phyloP scores from a whole-genome alignment of 2,888 invertebrate species.

The Drosophila sordidula region DNA sequence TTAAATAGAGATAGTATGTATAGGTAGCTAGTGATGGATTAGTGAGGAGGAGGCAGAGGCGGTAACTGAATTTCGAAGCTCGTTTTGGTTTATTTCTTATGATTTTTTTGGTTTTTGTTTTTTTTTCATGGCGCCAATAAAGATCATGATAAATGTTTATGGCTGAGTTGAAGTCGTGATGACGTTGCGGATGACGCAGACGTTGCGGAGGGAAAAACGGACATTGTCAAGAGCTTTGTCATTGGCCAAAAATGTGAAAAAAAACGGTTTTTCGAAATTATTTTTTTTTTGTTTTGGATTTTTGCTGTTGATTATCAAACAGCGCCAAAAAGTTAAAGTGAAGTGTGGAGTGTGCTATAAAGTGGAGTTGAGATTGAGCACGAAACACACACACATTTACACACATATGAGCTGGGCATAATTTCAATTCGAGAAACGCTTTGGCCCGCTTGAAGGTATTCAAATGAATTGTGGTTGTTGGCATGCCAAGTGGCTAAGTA shows the following conservation, averaged over 20 bases:
- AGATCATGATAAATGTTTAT: constrained; percentile 58
- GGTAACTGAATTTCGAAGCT: constrained; percentile 2
- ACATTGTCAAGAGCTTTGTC: constrained; percentile 64
- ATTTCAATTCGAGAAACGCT: constrained; percentile 64
- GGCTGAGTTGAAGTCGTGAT: constrained; percentile 36
- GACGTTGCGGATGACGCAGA: constrained; percentile 56
- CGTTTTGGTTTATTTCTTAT: constrained; percentile 5
- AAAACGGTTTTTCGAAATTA: constrained; percentile 20
- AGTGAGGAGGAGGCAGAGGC: constrained; percentile 25
- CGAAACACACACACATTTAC: constrained; percentile 27
- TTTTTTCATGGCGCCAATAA: constrained; percentile 43
- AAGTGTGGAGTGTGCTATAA: constrained; percentile 35
- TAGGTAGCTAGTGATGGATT: constrained; percentile 21
- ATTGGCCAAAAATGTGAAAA: constrained; percentile 59
- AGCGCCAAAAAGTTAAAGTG: constrained; percentile 24
- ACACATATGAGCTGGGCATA: constrained; percentile 35
- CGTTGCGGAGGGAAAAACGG: constrained; percentile 24
- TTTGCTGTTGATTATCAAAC: constrained; percentile 9
- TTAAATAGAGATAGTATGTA: constrained; percentile 8
- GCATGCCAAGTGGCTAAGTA: constrained; percentile 58
- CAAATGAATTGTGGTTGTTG: constrained; percentile 60
- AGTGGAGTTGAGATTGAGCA: constrained; percentile 47
- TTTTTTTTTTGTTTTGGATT: constrained; percentile 16
- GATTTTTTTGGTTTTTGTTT: background rate
- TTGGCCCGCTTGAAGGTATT: constrained; percentile 59